A percentile compares a stretch with the other conserved stretches of the same genome.
phyloP scores from a whole-genome alignment of 1,140 invertebrate species.

The Leptinotarsa lineolata region DNA sequence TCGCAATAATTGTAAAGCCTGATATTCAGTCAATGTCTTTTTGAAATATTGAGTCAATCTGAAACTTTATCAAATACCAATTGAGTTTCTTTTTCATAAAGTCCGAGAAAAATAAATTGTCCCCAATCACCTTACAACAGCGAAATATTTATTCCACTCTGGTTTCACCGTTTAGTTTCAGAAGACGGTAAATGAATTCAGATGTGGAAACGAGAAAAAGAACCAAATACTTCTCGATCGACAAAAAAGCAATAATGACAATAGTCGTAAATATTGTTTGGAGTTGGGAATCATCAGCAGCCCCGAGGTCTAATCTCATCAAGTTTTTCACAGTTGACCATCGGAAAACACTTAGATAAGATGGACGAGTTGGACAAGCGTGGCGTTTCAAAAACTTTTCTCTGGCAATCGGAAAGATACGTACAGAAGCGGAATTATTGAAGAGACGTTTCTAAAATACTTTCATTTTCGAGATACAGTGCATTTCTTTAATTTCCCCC shows the following conservation, averaged over 20 bases:
- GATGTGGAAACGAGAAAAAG: conserved; percentile 1
- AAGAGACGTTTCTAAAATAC: not conserved
- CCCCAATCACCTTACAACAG: too few relatives aligned
- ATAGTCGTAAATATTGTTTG: conserved; percentile 25
- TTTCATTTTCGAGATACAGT: too few relatives aligned
- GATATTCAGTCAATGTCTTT: too few relatives aligned
- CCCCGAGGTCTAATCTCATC: conserved; percentile 23
- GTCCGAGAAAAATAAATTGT: too few relatives aligned
- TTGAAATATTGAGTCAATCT: too few relatives aligned
- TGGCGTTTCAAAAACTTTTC: conserved; percentile 18
- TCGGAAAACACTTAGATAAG: conserved; percentile 25
- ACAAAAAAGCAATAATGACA: conserved; percentile 24
- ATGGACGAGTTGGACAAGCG: conserved; percentile 19
- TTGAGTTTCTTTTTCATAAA: too few relatives aligned
- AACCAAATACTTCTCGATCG: conserved; percentile 4
- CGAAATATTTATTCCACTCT: conserved; percentile 4
- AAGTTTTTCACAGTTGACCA: conserved; percentile 3
- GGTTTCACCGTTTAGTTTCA: conserved; percentile 9
- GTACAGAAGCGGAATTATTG: not conserved
- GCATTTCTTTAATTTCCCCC: too few relatives aligned
- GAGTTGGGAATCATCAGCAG: conserved; percentile 23
- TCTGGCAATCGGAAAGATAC: not conserved
- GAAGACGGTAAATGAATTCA: conserved; percentile 19
- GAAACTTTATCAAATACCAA: too few relatives aligned
- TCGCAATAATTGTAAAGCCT: too few relatives aligned